Percentiles rank a stretch among this genome's conserved stretches.
Conservation (phyloP, 92 coral and sea anemone species). For the Porites divaricata region DNA sequence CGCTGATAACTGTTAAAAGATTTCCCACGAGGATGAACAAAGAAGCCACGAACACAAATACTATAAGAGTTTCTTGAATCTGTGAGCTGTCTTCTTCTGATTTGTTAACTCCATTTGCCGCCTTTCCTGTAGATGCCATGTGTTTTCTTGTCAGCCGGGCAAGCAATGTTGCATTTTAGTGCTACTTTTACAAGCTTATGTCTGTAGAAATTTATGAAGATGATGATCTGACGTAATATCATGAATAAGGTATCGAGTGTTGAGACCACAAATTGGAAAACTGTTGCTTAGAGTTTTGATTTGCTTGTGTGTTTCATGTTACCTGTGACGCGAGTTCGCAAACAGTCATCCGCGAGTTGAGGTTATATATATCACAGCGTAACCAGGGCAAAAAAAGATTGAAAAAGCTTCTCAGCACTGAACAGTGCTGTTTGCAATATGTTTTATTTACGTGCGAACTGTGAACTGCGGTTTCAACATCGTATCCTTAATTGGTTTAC, state of each 20-base stretch:
- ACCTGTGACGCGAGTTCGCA: neutral
- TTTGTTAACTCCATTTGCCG: neutral
- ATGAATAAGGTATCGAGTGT: no score
- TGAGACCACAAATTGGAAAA: constrained; percentile 5
- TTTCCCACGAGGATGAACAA: constrained; percentile 56
- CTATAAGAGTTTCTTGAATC: constrained; percentile 37
- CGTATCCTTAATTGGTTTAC: constrained; percentile 1
- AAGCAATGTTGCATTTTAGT: neutral
- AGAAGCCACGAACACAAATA: constrained; percentile 48
- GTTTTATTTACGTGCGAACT: neutral
- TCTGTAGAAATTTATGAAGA: no score
- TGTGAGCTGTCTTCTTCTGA: neutral
- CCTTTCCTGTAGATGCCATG: constrained; percentile 13
- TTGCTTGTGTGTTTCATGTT: neutral
- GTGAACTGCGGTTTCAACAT: neutral
- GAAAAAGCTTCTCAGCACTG: neutral
- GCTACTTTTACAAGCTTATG: no score
- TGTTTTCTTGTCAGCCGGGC: neutral
- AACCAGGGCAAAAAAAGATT: no score
- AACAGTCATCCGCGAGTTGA: no score
- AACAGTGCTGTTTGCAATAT: neutral
- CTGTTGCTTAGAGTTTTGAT: neutral
- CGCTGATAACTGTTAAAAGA: constrained; percentile 59
- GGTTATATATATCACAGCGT: no score
- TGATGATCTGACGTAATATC: no score